Evolutionary conservation across 2,888 invertebrate species (phyloP).

Genomic region (Nephrotoma guestfalica): DNA sequence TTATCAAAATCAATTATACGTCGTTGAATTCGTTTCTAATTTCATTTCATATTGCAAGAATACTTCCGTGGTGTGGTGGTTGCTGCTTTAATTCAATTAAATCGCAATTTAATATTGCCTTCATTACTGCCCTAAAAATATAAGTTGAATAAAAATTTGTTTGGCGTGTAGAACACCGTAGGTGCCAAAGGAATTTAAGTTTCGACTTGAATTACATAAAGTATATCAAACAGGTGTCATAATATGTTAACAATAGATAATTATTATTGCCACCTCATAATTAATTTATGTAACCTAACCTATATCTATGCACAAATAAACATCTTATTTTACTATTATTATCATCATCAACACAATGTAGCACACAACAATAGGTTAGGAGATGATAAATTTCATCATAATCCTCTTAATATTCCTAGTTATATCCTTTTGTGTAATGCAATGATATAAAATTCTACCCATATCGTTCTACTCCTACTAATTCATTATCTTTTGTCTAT

Average conservation of each 20-base stretch:
- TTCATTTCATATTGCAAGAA: not conserved
- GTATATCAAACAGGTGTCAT: not conserved
- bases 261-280: not conserved
- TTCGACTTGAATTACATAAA: not conserved
- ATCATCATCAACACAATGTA: not conserved
- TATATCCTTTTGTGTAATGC: not conserved
- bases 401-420: not conserved
- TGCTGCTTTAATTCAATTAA: not conserved
- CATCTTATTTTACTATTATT: not conserved
- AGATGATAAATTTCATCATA: not conserved
- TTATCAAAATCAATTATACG: not conserved
- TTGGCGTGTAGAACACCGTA: not conserved
- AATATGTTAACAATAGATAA: not conserved
- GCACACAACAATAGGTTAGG: not conserved
- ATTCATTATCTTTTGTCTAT: not conserved
- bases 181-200: no score
- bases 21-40: not conserved
- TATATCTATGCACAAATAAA: not conserved
- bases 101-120: not conserved
- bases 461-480: not conserved
- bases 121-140: not conserved
- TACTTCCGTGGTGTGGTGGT: not conserved
- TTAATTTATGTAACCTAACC: not conserved
- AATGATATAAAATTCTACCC: not conserved
- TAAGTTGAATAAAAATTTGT: not conserved